Evolutionary conservation across 2,888 invertebrate species (phyloP), one percentile per base, ranked within the genome.

Genomic region (Eugnorisma glareosa): DNA sequence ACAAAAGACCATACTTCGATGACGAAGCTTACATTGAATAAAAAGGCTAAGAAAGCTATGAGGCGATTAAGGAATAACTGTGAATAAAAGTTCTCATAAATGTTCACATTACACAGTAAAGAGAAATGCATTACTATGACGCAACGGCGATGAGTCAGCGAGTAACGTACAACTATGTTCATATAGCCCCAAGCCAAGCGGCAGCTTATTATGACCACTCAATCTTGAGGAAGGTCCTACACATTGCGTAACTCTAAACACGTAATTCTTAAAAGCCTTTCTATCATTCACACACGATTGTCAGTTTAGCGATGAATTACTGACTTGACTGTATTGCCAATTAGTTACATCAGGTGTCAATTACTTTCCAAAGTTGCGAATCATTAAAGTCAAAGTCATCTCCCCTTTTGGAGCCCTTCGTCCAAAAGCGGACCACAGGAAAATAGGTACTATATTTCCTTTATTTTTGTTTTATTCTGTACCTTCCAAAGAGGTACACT

Each of bases 111-210:
- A 82, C 66, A 57, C 54, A 54, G 21, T 63, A 61, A 78, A 73
- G 83, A 75, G 84, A 84, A 84, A 84, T 86, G 83, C 70, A 59
- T 64, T 37, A 61, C 43, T n/a, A 24, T 82, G 83, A 77, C 71
- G 73, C 67, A 86, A 84, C 37, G 37, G 15, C 61, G 83, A 64
- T 86, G 86, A 85, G 64, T 78, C 54, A 66, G 82, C 68, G 37
- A 71, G n/a, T 37, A 64, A 18, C 59, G 61, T 54, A 45, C 45
- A 48, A 67, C 37, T 51, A 73, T 57, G 45, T 4, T 1, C 40
- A 35, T n/a, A 15, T 0, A 45, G 67, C 77, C 63, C 10, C 54
- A 5, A 59, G 85, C 10, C 54, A 5, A 59, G 85, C 77, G 40
- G 77, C 73, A 40, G 21, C 51, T 80, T 63, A 40, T 43, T 63